Evolutionary conservation across 2,113 vertebrate genomes (phyloP), one percentile per base, ranked within the genome.

Genomic region (Bubo bubo): DNA sequence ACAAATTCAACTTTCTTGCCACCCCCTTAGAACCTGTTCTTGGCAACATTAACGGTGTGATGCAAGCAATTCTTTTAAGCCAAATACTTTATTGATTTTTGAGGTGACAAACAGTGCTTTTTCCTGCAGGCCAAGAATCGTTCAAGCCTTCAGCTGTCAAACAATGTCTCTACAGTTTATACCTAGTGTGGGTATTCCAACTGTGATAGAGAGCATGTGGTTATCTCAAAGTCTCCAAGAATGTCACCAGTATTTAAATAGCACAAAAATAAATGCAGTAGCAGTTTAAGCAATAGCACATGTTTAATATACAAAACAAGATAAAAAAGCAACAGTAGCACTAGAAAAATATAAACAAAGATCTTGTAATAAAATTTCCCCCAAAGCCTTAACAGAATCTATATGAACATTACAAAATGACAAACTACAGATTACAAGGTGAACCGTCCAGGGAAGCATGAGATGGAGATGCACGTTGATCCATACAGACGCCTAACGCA

Each of bases 361-460:
- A 17, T 13, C 18, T 21, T 16, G 47, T 6, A 41, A 55, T 7
- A 27, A 23, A 47, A 24, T 2, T 27, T 27, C 8, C 22, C 15
- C 19, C 2, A 19, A 45, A 35, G 37, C 82, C 76, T 12, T 23
- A 47, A 56, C 18, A 43, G 12, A 8, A 34, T 15, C 50, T 9
- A 4, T 0, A 9, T 0, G 28, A 75, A 21, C 24, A 3, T 26
- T 26, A 49, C 27, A 66, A 71, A 88, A 39, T 0, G 10, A 53
- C n/a, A 8, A 56, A 41, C 8, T 20, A 10, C 79, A 10, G 53
- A 26, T 56, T 15, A 8, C 32, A 52, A 56, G 49, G 49, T 5
- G 68, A 76, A 4, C 10, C 1, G 43, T 37, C 32, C 8, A 8
- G 0, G 30, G 15, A 41, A 68, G 63, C 53, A 4, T 12, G 79